Conservation (phyloP, 2,797 vertebrate genomes). For the Syngnathus rostellatus region DNA sequence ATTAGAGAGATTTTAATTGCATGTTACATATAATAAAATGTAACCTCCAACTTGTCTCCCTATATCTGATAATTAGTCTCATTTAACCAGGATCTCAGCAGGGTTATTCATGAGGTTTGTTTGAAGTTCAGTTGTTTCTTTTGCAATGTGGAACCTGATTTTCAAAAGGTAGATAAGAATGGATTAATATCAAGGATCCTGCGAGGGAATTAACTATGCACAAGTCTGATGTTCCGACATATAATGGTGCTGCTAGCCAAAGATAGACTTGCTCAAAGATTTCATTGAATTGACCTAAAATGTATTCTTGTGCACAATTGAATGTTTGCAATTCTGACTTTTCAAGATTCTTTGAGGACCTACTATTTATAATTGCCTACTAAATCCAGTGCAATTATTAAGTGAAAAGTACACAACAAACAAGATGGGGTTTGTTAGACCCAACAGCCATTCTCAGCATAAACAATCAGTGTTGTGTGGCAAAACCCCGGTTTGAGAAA, state of each 20-base stretch:
- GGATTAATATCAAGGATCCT: conserved; percentile 53
- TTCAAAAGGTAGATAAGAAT: conserved; percentile 69
- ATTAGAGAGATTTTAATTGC: conserved; percentile 6
- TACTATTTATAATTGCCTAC: conserved; percentile 7
- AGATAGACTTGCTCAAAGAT: conserved; percentile 38
- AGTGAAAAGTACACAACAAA: not conserved
- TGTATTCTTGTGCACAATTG: conserved; percentile 19
- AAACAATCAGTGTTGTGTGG: conserved; percentile 8
- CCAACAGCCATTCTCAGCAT: conserved; percentile 6
- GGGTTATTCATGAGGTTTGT: conserved; percentile 74
- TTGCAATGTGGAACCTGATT: conserved; percentile 62
- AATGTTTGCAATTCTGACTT: conserved; percentile 19
- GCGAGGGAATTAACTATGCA: conserved; percentile 65
- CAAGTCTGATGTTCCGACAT: conserved; percentile 49
- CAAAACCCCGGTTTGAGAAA: conserved; percentile 15
- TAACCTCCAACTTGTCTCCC: conserved; percentile 48
- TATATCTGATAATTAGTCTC: conserved; percentile 60
- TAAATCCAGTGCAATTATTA: not conserved
- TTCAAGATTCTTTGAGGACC: conserved; percentile 14
- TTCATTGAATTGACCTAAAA: not conserved
- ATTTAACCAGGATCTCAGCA: conserved; percentile 61
- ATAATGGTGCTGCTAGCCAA: conserved; percentile 31
- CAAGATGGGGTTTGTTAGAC: not conserved
- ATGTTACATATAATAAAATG: conserved; percentile 7
- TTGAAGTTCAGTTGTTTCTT: conserved; percentile 71